phyloP scores from a whole-genome alignment of 2,888 invertebrate species.

The Thysanoteuthis rhombus region DNA sequence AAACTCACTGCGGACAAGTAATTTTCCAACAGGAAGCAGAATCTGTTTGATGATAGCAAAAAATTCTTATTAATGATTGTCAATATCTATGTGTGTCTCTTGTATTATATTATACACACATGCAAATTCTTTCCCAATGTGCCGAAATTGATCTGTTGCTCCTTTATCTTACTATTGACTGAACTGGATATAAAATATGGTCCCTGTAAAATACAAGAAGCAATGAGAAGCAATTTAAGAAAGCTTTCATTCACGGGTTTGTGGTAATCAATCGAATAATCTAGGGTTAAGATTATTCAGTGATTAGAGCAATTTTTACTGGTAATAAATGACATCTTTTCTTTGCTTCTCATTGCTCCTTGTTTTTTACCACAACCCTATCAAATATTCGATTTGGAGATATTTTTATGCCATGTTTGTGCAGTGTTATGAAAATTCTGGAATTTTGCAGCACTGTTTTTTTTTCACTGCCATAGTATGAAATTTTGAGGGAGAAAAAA shows the following conservation, averaged over 20 bases:
- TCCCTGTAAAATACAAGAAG: no score
- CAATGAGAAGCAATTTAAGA: no score
- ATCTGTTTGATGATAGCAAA: neutral
- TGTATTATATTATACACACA: neutral
- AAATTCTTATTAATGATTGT: neutral
- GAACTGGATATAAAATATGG: no score
- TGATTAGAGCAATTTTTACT: no score
- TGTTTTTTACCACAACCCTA: no score
- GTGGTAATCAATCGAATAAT: no score
- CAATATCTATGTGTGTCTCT: neutral
- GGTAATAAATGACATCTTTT: no score
- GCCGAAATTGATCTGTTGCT: neutral
- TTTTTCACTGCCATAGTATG: neutral
- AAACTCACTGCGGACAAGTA: slow-evolving; percentile 38
- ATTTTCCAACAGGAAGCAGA: slow-evolving; percentile 38
- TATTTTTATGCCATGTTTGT: neutral
- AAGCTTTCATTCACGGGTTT: no score
- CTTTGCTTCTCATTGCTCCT: no score
- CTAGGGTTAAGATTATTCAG: no score
- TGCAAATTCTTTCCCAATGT: neutral
- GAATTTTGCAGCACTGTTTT: neutral
- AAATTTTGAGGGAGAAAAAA: neutral
- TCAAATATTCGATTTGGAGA: neutral
- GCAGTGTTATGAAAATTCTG: neutral
- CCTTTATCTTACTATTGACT: neutral